These are phyloP conservation scores for Megaptera novaeangliae DNA, from an alignment of 2,113 vertebrate species.

Conservation along the genomic window DNA sequence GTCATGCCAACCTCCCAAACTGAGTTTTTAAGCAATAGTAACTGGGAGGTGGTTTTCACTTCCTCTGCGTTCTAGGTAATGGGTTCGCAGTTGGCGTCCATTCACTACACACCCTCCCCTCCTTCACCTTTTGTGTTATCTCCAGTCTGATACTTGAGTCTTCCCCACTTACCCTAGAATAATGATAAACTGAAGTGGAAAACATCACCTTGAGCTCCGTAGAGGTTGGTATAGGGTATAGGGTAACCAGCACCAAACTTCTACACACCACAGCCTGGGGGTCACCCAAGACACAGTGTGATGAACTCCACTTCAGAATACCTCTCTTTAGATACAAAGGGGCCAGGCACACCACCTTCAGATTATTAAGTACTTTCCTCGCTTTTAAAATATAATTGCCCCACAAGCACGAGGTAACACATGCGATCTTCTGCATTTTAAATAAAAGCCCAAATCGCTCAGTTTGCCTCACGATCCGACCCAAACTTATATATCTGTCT, in stretches of 20 bases:
- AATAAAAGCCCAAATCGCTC: not conserved
- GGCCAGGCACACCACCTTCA: not conserved
- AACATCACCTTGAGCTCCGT: not conserved
- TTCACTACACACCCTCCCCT: not conserved
- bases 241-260: not conserved
- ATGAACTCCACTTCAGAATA: not conserved
- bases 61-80: not conserved
- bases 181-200: not conserved
- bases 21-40: constrained; percentile 1
- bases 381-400: not conserved
- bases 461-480: not conserved
- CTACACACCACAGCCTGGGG: not conserved
- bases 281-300: fast-evolving
- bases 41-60: not conserved
- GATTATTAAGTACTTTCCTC: not conserved
- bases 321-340: not conserved
- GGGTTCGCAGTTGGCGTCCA: not conserved
- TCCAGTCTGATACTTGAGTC: not conserved
- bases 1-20: constrained; percentile 46
- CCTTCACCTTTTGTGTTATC: not conserved
- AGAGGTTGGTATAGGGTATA: not conserved
- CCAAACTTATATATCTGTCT: not conserved
- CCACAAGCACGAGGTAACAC: not conserved
- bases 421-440: not conserved
- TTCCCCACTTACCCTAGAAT: not conserved